A percentile compares a stretch with the other conserved stretches of the same genome.
Conservation (phyloP, 2,113 vertebrate genomes). For the Talpa occidentalis region DNA sequence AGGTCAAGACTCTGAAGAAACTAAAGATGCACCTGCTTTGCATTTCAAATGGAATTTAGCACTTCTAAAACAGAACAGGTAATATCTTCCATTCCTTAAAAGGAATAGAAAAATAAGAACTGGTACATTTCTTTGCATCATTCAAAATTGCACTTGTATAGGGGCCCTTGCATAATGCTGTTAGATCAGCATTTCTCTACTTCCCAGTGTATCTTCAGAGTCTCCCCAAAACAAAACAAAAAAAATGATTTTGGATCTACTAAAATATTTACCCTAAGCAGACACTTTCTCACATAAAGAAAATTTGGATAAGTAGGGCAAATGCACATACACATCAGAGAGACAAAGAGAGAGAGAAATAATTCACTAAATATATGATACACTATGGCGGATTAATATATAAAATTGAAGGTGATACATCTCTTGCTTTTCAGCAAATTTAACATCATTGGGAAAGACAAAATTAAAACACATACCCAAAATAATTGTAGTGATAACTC, state of each 20-base stretch:
- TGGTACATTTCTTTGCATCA: not conserved
- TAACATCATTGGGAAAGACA: not conserved
- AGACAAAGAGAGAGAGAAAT: not conserved
- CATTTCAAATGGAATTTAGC: not conserved
- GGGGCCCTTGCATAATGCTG: too few relatives aligned
- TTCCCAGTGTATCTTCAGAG: not conserved
- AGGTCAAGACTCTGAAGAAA: not conserved
- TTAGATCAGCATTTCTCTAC: too few relatives aligned
- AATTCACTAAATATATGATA: not conserved
- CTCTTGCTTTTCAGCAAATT: not conserved
- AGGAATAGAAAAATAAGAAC: not conserved
- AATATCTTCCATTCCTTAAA: not conserved
- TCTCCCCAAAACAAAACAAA: too few relatives aligned
- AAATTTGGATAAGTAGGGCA: not conserved
- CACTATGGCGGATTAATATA: not conserved
- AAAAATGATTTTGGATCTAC: not conserved
- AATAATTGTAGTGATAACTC: not conserved
- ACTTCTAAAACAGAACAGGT: not conserved
- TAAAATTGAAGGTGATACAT: not conserved
- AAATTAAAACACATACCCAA: not conserved
- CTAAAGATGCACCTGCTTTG: not conserved
- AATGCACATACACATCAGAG: not conserved
- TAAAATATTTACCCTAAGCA: not conserved
- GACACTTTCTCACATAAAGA: not conserved
- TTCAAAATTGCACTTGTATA: not conserved